These are phyloP conservation scores for Proteles cristata DNA, from an alignment of 2,113 vertebrate species.

Conservation along the genomic window DNA sequence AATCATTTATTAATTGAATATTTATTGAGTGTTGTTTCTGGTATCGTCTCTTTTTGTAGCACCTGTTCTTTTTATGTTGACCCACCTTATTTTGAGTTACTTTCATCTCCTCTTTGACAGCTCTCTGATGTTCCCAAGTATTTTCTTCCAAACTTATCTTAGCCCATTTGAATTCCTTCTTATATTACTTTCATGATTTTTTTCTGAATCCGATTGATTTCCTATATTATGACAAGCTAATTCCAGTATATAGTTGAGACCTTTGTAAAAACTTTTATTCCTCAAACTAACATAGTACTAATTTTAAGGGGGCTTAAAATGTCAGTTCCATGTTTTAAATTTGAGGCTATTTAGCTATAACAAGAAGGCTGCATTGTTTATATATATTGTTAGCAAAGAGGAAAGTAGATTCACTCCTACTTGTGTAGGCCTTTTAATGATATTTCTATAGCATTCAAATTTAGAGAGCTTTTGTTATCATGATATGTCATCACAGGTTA, in stretches of 20 bases:
- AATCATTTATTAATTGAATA: conserved; percentile 18
- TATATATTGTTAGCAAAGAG: neutral
- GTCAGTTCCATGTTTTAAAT: conserved; percentile 75
- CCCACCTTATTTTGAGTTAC: neutral
- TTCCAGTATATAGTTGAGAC: conserved; percentile 75
- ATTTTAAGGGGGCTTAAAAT: conserved; percentile 77
- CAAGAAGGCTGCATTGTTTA: neutral
- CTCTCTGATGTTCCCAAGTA: neutral
- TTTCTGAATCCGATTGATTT: conserved; percentile 58
- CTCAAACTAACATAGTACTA: conserved; percentile 59
- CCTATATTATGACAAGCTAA: conserved; percentile 69
- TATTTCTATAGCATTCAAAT: neutral
- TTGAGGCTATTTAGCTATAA: conserved; percentile 50
- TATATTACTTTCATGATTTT: conserved; percentile 55
- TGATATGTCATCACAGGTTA: conserved; percentile 15
- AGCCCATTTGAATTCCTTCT: conserved; percentile 66
- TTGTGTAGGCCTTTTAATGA: conserved; percentile 23
- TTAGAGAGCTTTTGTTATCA: neutral
- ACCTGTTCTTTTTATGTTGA: neutral
- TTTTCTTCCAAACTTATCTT: conserved; percentile 54
- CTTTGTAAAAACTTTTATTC: conserved; percentile 64
- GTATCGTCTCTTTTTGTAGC: neutral
- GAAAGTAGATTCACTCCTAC: neutral
- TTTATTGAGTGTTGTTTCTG: neutral
- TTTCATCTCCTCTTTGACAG: conserved; percentile 16